These are phyloP conservation scores for Anomalospiza imberbis DNA, from an alignment of 2,797 vertebrate species.

Conservation along the genomic window DNA sequence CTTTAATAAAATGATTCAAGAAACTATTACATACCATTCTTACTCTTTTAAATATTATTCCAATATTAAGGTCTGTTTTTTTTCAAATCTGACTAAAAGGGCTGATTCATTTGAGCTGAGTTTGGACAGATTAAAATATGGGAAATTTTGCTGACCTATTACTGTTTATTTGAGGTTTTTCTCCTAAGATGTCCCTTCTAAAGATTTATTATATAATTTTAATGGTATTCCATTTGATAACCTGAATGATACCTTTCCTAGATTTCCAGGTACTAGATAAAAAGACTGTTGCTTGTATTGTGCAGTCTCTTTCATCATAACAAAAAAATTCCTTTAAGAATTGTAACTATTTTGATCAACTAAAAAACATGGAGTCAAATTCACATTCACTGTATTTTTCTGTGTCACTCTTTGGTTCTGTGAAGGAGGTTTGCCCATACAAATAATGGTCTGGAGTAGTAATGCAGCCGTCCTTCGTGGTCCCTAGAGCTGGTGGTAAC, in stretches of 20 bases:
- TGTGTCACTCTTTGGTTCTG: background rate
- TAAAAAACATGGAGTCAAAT: background rate
- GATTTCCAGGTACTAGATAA: background rate
- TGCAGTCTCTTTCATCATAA: background rate
- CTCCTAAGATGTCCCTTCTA: background rate
- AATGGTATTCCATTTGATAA: background rate
- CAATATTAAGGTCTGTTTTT: background rate
- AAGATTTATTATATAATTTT: background rate
- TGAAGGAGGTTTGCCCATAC: background rate
- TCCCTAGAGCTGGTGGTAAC: background rate
- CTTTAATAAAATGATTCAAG: background rate
- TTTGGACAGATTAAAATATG: background rate
- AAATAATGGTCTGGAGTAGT: background rate
- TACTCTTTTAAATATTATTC: background rate
- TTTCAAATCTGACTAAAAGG: background rate
- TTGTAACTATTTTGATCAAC: background rate
- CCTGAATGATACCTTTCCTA: background rate
- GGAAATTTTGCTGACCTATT: background rate
- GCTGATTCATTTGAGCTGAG: accelerated
- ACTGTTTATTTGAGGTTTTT: background rate
- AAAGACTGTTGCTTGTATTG: background rate
- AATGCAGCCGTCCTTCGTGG: background rate
- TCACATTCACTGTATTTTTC: background rate
- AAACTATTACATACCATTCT: background rate
- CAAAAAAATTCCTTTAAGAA: background rate